A percentile compares a stretch with the other conserved stretches of the same genome.
Conservation (phyloP, 2,113 vertebrate species). For the Anoplopoma fimbria region DNA sequence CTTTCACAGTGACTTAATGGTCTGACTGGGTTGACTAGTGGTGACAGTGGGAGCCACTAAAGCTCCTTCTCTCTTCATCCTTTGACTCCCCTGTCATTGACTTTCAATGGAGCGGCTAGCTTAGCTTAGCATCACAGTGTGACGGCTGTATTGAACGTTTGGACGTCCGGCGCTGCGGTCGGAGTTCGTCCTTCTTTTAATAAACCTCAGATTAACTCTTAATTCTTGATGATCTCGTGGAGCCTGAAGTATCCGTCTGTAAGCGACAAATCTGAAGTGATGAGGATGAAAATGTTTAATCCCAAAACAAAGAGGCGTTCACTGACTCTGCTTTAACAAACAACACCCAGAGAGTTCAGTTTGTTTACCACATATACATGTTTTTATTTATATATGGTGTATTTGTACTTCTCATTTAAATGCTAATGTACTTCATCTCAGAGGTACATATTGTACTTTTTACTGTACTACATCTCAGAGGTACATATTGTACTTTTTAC, state of each 20-base stretch:
- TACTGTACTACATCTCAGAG: no score
- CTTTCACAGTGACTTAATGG: no score
- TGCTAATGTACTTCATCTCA: no score
- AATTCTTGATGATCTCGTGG: constrained; percentile 39
- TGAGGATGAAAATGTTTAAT: constrained; percentile 43
- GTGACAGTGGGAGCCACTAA: not conserved
- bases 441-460: not conserved
- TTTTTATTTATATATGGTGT: no score
- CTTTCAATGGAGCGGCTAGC: constrained; percentile 38
- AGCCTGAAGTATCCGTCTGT: not conserved
- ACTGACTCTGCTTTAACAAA: no score
- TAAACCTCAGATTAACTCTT: constrained; percentile 57
- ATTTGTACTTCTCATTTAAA: not conserved
- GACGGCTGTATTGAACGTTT: not conserved
- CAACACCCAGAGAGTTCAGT: no score
- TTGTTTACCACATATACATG: no score
- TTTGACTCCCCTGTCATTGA: constrained; percentile 34
- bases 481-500: no score
- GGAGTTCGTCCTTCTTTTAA: constrained; percentile 12
- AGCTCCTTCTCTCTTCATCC: no score
- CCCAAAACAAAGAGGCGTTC: constrained; percentile 40
- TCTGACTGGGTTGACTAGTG: no score
- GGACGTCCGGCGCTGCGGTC: not conserved
- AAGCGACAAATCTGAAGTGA: constrained; percentile 32
- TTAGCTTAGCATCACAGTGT: constrained; percentile 57